These are phyloP conservation scores for Coptotermes formosanus DNA, from an alignment of 1,140 invertebrate genomes.

Conservation along the genomic window DNA sequence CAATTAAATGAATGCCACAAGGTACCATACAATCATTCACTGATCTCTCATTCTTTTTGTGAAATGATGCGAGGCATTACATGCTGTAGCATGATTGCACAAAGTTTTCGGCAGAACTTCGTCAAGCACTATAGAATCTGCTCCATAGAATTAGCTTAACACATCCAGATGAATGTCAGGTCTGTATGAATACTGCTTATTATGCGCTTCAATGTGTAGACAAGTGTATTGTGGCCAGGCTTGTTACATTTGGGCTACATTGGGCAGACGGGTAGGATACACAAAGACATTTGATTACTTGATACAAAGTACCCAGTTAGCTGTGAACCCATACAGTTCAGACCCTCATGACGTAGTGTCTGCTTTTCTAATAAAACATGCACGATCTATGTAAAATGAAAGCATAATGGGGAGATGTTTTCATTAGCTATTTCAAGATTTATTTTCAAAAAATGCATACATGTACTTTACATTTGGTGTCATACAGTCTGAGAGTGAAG, in stretches of 20 bases:
- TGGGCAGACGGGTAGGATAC: not conserved
- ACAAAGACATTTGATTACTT: not conserved
- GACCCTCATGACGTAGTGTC: too few relatives aligned
- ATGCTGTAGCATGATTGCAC: not conserved
- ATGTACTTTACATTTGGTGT: too few relatives aligned
- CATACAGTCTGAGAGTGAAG: too few relatives aligned
- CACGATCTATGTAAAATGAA: too few relatives aligned
- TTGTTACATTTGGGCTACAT: not conserved
- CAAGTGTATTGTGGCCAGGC: not conserved
- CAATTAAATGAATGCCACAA: not conserved
- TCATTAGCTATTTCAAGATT: too few relatives aligned
- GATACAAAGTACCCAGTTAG: not conserved
- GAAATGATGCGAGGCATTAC: not conserved
- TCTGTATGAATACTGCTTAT: not conserved
- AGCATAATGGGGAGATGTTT: too few relatives aligned
- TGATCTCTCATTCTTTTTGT: not conserved
- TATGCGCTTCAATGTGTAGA: not conserved
- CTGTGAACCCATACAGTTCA: too few relatives aligned
- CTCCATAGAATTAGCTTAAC: slow-evolving; percentile 10
- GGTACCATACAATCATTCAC: not conserved
- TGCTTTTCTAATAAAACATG: too few relatives aligned
- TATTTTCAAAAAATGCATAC: too few relatives aligned
- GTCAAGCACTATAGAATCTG: not conserved
- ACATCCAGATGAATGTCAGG: not conserved
- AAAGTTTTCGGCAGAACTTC: not conserved